Percentiles rank a stretch among this genome's conserved stretches.
Conservation (phyloP, 2,797 vertebrate species). For the Aphelocoma californica region DNA sequence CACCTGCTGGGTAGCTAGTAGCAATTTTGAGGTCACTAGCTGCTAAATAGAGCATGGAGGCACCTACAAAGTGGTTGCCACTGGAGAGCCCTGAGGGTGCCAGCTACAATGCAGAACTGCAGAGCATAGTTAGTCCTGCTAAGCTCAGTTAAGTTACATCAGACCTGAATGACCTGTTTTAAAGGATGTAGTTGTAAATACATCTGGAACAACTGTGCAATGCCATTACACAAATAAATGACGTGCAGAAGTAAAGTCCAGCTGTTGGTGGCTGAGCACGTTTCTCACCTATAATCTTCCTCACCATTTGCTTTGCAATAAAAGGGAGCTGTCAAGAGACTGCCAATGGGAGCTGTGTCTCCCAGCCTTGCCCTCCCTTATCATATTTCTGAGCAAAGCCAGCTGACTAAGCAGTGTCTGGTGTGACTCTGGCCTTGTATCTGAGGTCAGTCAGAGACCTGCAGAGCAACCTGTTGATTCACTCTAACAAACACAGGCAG, state of each 20-base stretch:
- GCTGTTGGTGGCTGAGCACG: neutral
- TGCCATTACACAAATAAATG: neutral
- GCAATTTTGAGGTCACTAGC: neutral
- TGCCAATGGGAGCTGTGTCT: neutral
- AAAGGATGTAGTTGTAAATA: neutral
- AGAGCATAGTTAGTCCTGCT: neutral
- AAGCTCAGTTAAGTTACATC: neutral
- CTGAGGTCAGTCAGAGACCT: slow-evolving; percentile 4
- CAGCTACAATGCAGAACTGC: neutral
- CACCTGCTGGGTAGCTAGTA: neutral
- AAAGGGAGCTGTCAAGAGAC: neutral
- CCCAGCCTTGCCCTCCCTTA: slow-evolving; percentile 5
- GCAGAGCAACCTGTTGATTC: neutral
- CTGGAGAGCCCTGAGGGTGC: neutral
- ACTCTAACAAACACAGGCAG: neutral
- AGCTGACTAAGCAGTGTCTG: slow-evolving; percentile 32
- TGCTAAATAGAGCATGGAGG: neutral
- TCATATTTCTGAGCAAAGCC: neutral
- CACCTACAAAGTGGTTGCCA: neutral
- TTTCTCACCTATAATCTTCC: neutral
- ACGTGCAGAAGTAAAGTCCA: neutral
- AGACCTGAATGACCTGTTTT: neutral
- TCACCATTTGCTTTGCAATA: neutral
- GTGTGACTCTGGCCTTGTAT: slow-evolving; percentile 8
- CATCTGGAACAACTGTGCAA: neutral